A percentile compares a stretch with the other conserved stretches of the same genome.
Evolutionary conservation across 2,113 vertebrate species (phyloP).

Genomic region (Genyomyrus donnyi): DNA sequence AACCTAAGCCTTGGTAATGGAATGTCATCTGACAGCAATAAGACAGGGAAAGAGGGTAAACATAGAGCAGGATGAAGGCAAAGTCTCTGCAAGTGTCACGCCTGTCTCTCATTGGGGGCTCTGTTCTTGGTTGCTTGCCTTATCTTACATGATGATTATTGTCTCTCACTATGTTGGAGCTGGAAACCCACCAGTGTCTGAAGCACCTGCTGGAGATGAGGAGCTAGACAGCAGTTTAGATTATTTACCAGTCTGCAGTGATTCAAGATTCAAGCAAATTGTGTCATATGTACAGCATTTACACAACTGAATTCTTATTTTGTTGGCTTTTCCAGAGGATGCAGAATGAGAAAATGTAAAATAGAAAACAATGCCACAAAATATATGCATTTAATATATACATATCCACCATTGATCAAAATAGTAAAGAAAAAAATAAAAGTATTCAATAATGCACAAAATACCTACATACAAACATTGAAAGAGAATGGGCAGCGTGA

Average conservation of each 20-base stretch:
- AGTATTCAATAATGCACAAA: neutral
- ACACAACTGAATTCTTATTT: neutral
- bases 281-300: neutral
- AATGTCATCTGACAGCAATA: neutral
- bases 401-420: neutral
- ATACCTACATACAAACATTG: neutral
- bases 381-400: neutral
- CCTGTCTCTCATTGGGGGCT: neutral
- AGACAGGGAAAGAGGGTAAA: neutral
- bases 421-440: neutral
- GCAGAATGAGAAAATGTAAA: neutral
- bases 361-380: neutral
- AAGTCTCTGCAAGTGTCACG: neutral
- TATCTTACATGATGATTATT: neutral
- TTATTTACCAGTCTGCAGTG: neutral
- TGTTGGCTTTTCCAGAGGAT: neutral
- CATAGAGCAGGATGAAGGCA: neutral
- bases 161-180: slow-evolving; percentile 4
- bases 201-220: neutral
- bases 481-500: neutral
- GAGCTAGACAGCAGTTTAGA: neutral
- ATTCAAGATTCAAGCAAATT: neutral
- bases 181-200: neutral
- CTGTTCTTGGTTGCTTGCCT: neutral
- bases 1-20: neutral